Percentiles rank a stretch among this genome's conserved stretches.
Conservation (phyloP, 1,140 invertebrate species). For the Pseudomyrmex sp. region DNA sequence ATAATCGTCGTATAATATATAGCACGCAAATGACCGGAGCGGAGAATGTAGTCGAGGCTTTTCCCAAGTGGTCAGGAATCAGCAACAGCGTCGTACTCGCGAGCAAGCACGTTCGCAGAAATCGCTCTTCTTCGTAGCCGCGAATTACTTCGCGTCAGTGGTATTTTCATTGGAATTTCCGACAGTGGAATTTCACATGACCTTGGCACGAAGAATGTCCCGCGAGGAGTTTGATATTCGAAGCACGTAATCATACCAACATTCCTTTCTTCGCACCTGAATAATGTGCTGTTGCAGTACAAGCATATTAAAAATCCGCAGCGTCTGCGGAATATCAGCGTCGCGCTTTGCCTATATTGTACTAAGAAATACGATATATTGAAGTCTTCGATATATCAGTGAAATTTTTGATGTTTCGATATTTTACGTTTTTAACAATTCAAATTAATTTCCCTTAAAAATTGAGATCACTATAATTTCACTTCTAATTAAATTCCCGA, state of each 20-base stretch:
- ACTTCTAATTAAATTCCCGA: too few species aligned
- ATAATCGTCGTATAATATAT: slow-evolving; percentile 53
- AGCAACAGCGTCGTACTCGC: slow-evolving; percentile 24
- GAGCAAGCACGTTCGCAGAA: slow-evolving; percentile 1
- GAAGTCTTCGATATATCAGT: not conserved
- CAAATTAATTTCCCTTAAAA: not conserved
- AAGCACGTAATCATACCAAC: slow-evolving; percentile 42
- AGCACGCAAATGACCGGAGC: slow-evolving; percentile 41
- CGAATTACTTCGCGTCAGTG: slow-evolving; percentile 52
- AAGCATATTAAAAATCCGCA: slow-evolving; percentile 42
- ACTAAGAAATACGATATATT: not conserved
- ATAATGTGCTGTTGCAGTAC: slow-evolving; percentile 37
- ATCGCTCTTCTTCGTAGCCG: slow-evolving; percentile 37
- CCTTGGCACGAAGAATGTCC: slow-evolving; percentile 50
- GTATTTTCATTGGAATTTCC: slow-evolving; percentile 52
- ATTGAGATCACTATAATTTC: not conserved
- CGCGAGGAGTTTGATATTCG: slow-evolving; percentile 41
- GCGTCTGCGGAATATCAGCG: not conserved
- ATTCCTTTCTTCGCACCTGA: slow-evolving; percentile 40
- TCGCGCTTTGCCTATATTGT: not conserved
- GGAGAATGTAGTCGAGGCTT: not conserved
- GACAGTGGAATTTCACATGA: slow-evolving; percentile 56
- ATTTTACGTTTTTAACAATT: not conserved
- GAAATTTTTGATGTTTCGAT: not conserved
- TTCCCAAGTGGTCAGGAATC: slow-evolving; percentile 5